A percentile compares a stretch with the other conserved stretches of the same genome.
These are phyloP conservation scores for Meriones unguiculatus DNA, from an alignment of 2,113 vertebrate species.

Conservation along the genomic window DNA sequence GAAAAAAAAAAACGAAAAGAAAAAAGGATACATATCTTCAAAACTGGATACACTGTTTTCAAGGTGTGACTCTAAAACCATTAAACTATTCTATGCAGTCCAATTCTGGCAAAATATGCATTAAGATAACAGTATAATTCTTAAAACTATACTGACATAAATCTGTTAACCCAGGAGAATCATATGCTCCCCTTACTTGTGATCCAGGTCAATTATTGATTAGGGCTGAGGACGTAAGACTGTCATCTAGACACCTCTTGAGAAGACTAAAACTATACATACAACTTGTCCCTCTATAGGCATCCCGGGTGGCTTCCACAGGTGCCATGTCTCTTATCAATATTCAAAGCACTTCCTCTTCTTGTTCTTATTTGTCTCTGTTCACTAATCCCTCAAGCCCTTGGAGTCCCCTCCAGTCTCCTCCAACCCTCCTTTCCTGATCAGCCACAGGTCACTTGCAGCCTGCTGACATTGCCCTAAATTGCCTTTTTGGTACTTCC, in stretches of 20 bases:
- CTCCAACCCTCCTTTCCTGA: not conserved
- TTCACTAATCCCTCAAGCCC: not conserved
- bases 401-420: not conserved
- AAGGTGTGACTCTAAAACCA: slow-evolving; percentile 45
- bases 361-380: not conserved
- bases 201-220: slow-evolving; percentile 32
- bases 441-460: not conserved
- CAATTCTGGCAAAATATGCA: slow-evolving; percentile 73
- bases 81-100: slow-evolving; percentile 47
- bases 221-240: not conserved
- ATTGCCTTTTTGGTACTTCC: not conserved
- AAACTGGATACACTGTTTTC: slow-evolving; percentile 67
- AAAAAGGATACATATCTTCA: slow-evolving; percentile 20
- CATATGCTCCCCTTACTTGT: not conserved
- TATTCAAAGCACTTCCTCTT: not conserved
- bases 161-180: slow-evolving; percentile 19
- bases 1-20: not conserved
- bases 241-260: not conserved
- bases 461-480: not conserved
- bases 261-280: not conserved
- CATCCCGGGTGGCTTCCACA: too few species aligned
- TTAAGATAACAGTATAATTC: slow-evolving; percentile 61
- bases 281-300: not conserved
- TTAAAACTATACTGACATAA: slow-evolving; percentile 56
- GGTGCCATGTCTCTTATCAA: not conserved